Base-by-base conservation (phyloP, 37 sponge, comb jelly and placozoan genomes). In the Halichondria panicea region DNA sequence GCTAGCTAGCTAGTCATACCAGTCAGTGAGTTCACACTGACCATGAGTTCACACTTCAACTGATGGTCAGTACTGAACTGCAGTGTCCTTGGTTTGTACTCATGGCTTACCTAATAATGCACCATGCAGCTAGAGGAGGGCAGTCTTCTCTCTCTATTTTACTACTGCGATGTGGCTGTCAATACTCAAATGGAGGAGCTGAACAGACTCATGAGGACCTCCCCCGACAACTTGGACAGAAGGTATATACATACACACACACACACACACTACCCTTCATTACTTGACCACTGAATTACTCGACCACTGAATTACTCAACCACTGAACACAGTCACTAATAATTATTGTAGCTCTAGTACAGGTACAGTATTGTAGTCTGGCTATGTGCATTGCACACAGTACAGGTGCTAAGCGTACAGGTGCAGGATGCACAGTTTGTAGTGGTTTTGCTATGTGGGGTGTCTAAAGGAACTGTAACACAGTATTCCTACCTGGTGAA, bases 111-210 rank as follows among this genome's bases (percentile, higher is more conserved):
- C 52, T 48, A 15, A 40, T 67, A 28, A 19, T 43, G 38, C 63
- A 31, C 41, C 0, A 13, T 66, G 50, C 58, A 92, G 92, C 53
- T 71, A n/a, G 70, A 62, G 33, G 90, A 88, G 21, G 52, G 74
- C 11, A 68, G 67, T 45, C 80, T 88, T 18, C 59, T 88, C 38
- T 43, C 85, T 35, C 21, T 88, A 27, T 92, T 92, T 71, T 78
- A 92, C 72, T 71, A 88, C 73, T 87, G 88, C 56, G 89, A 92
- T 77, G 40, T 43, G 32, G 81, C 81, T 1, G 86, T 88, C 37
- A 84, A 63, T 42, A 53, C 71, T 33, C 89, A 84, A 40, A 79
- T 88, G 79, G 48, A 63, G 13, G 56, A 77, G 13, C 77, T 92
- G 18, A 84, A 83, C 69, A 48, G 71, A 24, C 66, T 80, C 37